Base-by-base conservation (phyloP, 2,888 invertebrate genomes). In the Acleris cristana region DNA sequence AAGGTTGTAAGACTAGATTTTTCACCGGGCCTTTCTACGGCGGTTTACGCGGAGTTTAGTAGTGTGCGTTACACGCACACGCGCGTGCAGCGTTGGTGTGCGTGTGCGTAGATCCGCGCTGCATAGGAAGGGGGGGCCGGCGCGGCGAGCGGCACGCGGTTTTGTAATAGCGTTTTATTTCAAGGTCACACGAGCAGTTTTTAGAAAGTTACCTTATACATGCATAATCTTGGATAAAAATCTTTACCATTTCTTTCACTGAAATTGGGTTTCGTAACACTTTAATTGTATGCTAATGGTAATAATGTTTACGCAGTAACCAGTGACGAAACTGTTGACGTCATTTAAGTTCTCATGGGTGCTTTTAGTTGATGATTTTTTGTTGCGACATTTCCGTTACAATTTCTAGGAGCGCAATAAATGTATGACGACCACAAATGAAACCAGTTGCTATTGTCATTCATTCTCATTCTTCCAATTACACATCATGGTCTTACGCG, bases 151-250 rank as follows among this genome's bases (percentile, higher is more conserved):
- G 88, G 88, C 80, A 82, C 87, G 89, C 90, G 86, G 89, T 93
- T 90, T 92, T 91, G 92, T 92, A 93, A 93, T 82, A 92, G 84
- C 87, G 86, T 88, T 92, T 89, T 89, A 89, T 91, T 92, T 93
- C 93, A 93, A 93, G 93, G 93, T 93, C 92, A 92, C 83, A 82
- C 83, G 85, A 89, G 87, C 87, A 90, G 89, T 90, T 91, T 92
- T 93, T 93, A 92, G 93, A 93, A 93, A 93, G 93, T 92, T 88
- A 90, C 88, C 89, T 88, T 86, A 40, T 40, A 88, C 74, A 76
- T 77, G 76, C 72, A 76, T 80, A 82, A 80, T 82, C 83, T 87
- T 85, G 85, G 83, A 79, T 86, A 84, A 88, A 79, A 86, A 84
- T 76, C 81, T 77, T 79, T 78, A 79, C 67, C 54, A 75, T 72